Base-by-base conservation (phyloP, 2,888 invertebrate genomes). In the Ceraclea dissimilis region DNA sequence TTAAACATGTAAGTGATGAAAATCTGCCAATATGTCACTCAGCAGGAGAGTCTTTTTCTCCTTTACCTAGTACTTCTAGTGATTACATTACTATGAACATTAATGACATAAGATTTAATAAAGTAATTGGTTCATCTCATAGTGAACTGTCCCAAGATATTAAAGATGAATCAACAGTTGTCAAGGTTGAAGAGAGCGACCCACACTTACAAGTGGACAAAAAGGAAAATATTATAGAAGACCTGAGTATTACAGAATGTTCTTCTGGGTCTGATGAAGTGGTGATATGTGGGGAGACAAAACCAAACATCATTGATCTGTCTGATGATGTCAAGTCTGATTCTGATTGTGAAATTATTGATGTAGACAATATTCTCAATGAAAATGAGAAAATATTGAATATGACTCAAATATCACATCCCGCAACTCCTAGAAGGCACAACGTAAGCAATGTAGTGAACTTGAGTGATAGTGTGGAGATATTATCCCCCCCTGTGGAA, bases 1-100 rank as follows among this genome's bases (percentile, higher is more conserved):
- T 5, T 8, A 39, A n/a, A 16, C 6, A 31, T 31, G 8, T 11
- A 6, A 39, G 39, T 39, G 39, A 16, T 39, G 13, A 4, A 8
- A n/a, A 13, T 8, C 2, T 13, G 2, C 4, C 2, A 4, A 39
- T 39, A 13, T n/a, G 2, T 16, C 39, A 5, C 2, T 8, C 39
- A 13, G 13, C 13, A n/a, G 13, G 5, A 16, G 8, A 39, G 8
- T 19, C 44, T 6, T 60, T 60, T 31, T 55, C 59, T 13, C 59
- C 59, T 11, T 46, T 60, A 19, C 59, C 59, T 2, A 60, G 59
- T 47, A 60, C 59, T 17, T 60, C 59, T 13, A 53, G 21, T 2
- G 59, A 60, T 47, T 50, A 51, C n/a, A 22, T 49, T 22, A 57
- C 51, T 4, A 54, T 60, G 16, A 49, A 57, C 18, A 19, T 57